phyloP scores from a whole-genome alignment of 35 echinoderm and acorn worm species.

The Apostichopus japonicus region DNA sequence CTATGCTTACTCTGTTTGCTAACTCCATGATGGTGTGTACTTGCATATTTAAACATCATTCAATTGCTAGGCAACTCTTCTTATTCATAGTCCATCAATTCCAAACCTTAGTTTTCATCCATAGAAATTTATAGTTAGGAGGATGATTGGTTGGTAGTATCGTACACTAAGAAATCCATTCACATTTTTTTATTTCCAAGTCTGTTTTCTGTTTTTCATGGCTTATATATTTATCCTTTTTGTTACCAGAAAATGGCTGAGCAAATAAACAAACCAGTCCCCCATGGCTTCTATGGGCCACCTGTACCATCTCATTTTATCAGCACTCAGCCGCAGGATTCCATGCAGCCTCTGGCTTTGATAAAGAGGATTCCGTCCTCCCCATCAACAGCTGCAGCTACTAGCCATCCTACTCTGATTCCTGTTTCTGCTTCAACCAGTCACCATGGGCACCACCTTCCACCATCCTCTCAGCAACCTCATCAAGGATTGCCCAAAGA shows the following conservation, averaged over 20 bases:
- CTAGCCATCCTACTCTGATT: not conserved
- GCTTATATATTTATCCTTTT: not conserved
- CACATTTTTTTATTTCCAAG: too few species aligned
- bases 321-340: conserved; percentile 29
- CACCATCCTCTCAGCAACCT: conserved; percentile 3
- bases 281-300: conserved; percentile 38
- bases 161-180: too few species aligned
- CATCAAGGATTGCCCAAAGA: not conserved
- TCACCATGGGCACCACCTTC: not conserved
- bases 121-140: too few species aligned
- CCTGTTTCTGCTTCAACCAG: not conserved
- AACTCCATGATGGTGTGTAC: too few species aligned
- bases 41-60: too few species aligned
- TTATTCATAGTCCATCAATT: too few species aligned
- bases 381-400: not conserved
- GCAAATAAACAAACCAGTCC: not conserved
- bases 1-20: too few species aligned
- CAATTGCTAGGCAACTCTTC: too few species aligned
- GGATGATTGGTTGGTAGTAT: too few species aligned
- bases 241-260: conserved; percentile 32
- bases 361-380: conserved; percentile 14
- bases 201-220: not conserved
- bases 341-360: conserved; percentile 39
- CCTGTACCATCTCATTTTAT: conserved; percentile 46
- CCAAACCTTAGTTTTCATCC: too few species aligned